phyloP scores from a whole-genome alignment of 2,113 vertebrate genomes.

The Heliornis fulica region DNA sequence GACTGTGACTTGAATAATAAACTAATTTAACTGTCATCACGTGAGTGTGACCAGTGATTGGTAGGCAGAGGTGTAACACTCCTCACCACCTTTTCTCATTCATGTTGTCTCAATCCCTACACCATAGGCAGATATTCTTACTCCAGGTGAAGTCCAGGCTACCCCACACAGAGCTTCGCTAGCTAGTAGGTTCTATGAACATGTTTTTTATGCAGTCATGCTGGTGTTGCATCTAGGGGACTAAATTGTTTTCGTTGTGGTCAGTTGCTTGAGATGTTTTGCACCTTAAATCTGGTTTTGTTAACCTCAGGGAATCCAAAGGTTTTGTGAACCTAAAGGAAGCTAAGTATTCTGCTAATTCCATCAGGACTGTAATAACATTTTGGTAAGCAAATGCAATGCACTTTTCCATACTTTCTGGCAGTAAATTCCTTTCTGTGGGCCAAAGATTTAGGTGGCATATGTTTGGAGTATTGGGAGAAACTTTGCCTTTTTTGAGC shows the following conservation, averaged over 20 bases:
- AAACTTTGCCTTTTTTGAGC: neutral
- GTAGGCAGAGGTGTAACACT: neutral
- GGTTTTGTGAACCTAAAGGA: neutral
- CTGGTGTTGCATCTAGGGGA: neutral
- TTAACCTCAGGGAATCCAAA: neutral
- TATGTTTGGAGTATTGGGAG: neutral
- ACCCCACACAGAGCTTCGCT: neutral
- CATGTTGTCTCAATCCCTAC: neutral
- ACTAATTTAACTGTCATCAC: neutral
- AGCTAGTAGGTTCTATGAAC: neutral
- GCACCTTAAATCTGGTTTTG: neutral
- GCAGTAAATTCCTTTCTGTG: neutral
- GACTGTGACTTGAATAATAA: neutral
- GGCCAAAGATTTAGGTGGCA: neutral
- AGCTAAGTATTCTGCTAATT: neutral
- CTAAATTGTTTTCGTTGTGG: neutral
- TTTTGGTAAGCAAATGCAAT: neutral
- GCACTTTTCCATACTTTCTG: neutral
- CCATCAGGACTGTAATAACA: neutral
- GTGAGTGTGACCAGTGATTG: neutral
- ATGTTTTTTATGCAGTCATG: neutral
- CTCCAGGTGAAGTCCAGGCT: neutral
- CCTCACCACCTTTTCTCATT: neutral
- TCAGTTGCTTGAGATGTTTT: neutral
- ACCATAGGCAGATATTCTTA: neutral